Percentiles rank a stretch among this genome's conserved stretches.
phyloP scores from a whole-genome alignment of 2,113 vertebrate species.

The Pao palembangensis region DNA sequence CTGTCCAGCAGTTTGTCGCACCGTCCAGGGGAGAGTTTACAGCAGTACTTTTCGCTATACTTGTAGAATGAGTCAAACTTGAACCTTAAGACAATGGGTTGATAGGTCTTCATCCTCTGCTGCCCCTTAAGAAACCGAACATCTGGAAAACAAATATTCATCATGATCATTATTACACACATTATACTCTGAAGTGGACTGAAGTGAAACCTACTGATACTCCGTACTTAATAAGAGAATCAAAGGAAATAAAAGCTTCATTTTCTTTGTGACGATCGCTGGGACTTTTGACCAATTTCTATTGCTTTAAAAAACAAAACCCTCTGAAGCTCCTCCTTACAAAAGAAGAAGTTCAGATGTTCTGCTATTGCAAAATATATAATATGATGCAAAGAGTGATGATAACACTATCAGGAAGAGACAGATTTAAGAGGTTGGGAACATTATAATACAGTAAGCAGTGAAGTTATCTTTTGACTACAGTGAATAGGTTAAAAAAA shows the following conservation, averaged over 20 bases:
- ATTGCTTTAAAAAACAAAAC: neutral
- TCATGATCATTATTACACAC: neutral
- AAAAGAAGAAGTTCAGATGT: constrained; percentile 7
- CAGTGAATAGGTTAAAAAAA: neutral
- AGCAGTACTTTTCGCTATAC: constrained; percentile 58
- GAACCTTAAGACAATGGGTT: constrained; percentile 54
- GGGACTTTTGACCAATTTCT: constrained; percentile 1
- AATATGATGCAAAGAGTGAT: too few species aligned
- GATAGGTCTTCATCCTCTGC: constrained; percentile 31
- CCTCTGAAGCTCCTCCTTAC: constrained; percentile 24
- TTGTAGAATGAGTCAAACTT: constrained; percentile 52
- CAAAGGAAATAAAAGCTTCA: constrained; percentile 48
- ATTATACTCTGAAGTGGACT: neutral
- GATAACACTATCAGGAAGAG: neutral
- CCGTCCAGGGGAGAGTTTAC: constrained; percentile 42
- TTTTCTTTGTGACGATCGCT: constrained; percentile 35
- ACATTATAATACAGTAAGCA: too few species aligned
- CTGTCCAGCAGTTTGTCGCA: constrained; percentile 60
- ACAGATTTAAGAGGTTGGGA: neutral
- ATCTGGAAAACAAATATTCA: constrained; percentile 49
- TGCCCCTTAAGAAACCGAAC: constrained; percentile 40
- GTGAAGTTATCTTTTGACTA: neutral
- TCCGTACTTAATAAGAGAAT: constrained; percentile 55
- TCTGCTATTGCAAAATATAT: too few species aligned
- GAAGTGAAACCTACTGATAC: too few species aligned